Base-by-base conservation (phyloP, 2,113 vertebrate genomes). In the Amblyopsis rosae region DNA sequence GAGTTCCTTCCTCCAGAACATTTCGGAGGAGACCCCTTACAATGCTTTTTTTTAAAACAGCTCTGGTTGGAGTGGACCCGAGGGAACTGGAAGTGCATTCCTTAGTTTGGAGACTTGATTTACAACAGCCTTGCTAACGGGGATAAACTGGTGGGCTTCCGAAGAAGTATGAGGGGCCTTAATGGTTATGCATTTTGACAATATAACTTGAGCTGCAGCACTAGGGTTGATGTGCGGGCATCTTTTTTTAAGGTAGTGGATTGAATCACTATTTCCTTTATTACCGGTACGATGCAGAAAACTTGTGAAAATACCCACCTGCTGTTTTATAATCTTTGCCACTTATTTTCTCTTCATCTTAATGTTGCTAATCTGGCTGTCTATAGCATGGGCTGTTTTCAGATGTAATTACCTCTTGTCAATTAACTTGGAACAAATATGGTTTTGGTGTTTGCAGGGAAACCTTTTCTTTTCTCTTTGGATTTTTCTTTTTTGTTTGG, bases 401-500 rank as follows among this genome's bases (percentile, higher is more conserved):
- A 4, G 50, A 8, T 0, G 48, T 56, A 48, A 82, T 72, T 32
- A 1, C n/a, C 12, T 11, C 11, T 19, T 11, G 32, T 33, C 32
- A 19, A 10, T 9, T 32, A 10, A 32, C 26, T 12, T 58, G 32
- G 56, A 58, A 58, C 17, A 72, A 82, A 82, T 75, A 80, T 74
- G 79, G 73, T 75, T 41, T 66, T 69, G 73, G 82, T 83, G 80
- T 76, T 83, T 75, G 73, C 59, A 33, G 48, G 63, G 26, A 26
- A 26, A 26, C 26, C 26, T 26, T 26, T 26, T 1, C 2, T 26
- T 26, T 26, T 26, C 26, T 26, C 26, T 26, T 26, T 26, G 26
- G 26, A 26, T 26, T 26, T 2, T 26, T n/a, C 69, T 62, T 67
- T 67, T 41, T 54, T 51, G 10, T 65, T 41, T 50, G 26, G 26